Percentiles rank a stretch among this genome's conserved stretches.
Conservation (phyloP, 2,888 invertebrate species). For the Philereme vetulata region DNA sequence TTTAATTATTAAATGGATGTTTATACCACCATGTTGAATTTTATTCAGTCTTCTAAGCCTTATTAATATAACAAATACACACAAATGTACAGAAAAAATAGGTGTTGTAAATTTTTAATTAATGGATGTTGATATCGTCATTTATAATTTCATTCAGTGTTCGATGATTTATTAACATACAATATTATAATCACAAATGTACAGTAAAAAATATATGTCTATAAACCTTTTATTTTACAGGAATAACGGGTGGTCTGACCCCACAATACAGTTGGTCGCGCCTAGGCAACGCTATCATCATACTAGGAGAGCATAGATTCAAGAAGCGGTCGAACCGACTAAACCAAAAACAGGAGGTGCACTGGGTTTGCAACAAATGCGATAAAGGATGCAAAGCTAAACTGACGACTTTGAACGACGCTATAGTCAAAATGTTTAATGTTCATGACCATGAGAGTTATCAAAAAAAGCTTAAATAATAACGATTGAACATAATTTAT, state of each 20-base stretch:
- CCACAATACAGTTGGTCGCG: conserved; percentile 76
- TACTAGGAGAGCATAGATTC: conserved; percentile 72
- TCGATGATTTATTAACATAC: too few relatives aligned
- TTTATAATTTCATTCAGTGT: too few relatives aligned
- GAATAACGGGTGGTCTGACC: conserved; percentile 45
- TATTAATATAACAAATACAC: too few relatives aligned
- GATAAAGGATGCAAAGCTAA: conserved; percentile 77
- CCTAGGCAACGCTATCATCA: conserved; percentile 73
- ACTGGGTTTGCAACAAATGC: conserved; percentile 77
- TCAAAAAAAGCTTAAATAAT: conserved; percentile 20
- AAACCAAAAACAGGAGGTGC: conserved; percentile 69
- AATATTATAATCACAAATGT: too few relatives aligned
- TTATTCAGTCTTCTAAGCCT: too few relatives aligned
- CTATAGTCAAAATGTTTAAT: conserved; percentile 68
- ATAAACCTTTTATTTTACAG: conserved; percentile 3
- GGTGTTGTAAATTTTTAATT: too few relatives aligned
- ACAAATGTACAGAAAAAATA: too few relatives aligned
- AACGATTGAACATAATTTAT: not conserved
- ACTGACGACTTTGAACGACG: conserved; percentile 70
- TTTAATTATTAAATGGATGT: too few relatives aligned
- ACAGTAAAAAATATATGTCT: too few relatives aligned
- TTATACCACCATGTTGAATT: too few relatives aligned
- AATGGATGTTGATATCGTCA: too few relatives aligned
- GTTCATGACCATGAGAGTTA: conserved; percentile 64
- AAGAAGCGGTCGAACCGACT: conserved; percentile 70